phyloP scores from a whole-genome alignment of 2,113 vertebrate genomes.

The Myotis brandtii region DNA sequence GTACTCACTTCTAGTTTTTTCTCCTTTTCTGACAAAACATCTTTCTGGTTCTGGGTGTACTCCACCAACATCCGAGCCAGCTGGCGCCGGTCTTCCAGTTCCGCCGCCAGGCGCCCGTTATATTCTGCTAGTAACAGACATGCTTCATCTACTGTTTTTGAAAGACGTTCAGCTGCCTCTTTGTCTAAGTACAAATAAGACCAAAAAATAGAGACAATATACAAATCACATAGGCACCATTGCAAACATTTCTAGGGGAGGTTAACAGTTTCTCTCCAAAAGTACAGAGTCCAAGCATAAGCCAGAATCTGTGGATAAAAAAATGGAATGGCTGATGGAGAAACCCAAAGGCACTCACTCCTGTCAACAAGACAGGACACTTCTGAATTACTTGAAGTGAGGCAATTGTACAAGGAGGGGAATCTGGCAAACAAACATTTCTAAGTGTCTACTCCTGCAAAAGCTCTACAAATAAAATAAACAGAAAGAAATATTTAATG shows the following conservation, averaged over 20 bases:
- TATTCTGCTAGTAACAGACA: slow-evolving; percentile 98
- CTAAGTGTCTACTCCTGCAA: background rate
- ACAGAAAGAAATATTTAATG: background rate
- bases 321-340: slow-evolving; percentile 4
- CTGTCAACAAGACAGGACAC: background rate
- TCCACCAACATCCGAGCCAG: slow-evolving; percentile 97
- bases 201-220: slow-evolving; percentile 60
- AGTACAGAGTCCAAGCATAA: background rate
- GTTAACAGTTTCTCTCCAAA: slow-evolving; percentile 1
- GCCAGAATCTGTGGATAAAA: slow-evolving; percentile 36
- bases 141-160: slow-evolving; percentile 98
- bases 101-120: slow-evolving; percentile 96
- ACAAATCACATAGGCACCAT: slow-evolving; percentile 68
- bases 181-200: slow-evolving; percentile 89
- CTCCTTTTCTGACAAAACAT: slow-evolving; percentile 95
- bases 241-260: slow-evolving; percentile 49
- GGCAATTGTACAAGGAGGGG: background rate
- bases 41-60: slow-evolving; percentile 97
- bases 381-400: slow-evolving; percentile 43
- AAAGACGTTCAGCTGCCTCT: slow-evolving; percentile 96
- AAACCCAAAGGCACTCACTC: slow-evolving; percentile 39
- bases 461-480: slow-evolving; percentile 51
- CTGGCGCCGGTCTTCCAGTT: slow-evolving; percentile 97
- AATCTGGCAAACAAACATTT: background rate
- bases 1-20: slow-evolving; percentile 95